A percentile compares a stretch with the other conserved stretches of the same genome.
Evolutionary conservation across 2,113 vertebrate genomes (phyloP).

Genomic region (Corythaeola cristata): DNA sequence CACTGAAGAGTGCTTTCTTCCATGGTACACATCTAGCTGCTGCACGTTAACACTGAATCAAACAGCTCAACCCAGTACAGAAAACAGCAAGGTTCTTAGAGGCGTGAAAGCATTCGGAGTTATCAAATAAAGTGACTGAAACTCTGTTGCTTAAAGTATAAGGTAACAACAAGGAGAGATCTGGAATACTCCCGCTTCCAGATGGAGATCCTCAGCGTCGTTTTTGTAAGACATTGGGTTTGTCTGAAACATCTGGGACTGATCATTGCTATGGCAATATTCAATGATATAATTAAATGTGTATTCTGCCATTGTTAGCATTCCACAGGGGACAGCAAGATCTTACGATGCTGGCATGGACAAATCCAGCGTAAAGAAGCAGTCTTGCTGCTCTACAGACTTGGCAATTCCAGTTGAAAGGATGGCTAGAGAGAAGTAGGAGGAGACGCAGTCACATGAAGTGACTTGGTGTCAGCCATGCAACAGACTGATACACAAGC

Average conservation of each 20-base stretch:
- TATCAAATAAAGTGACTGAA: neutral
- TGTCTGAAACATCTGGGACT: neutral
- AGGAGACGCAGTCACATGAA: neutral
- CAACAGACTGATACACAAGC: neutral
- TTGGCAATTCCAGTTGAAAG: neutral
- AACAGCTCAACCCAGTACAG: neutral
- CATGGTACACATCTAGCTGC: neutral
- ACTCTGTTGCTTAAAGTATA: neutral
- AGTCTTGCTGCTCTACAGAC: neutral
- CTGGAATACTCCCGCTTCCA: neutral
- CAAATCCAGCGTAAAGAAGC: neutral
- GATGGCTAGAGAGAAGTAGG: neutral
- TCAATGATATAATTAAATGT: neutral
- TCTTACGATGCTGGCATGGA: neutral
- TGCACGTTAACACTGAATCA: neutral
- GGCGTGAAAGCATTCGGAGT: neutral
- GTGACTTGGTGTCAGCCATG: neutral
- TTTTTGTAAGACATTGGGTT: neutral
- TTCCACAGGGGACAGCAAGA: neutral
- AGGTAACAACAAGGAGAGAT: neutral
- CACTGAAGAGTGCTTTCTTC: neutral
- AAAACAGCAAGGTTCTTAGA: neutral
- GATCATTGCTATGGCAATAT: neutral
- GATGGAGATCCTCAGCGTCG: neutral
- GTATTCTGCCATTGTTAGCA: neutral